Evolutionary conservation across 2,888 invertebrate genomes (phyloP).

Genomic region (Hyppa rectilinea): DNA sequence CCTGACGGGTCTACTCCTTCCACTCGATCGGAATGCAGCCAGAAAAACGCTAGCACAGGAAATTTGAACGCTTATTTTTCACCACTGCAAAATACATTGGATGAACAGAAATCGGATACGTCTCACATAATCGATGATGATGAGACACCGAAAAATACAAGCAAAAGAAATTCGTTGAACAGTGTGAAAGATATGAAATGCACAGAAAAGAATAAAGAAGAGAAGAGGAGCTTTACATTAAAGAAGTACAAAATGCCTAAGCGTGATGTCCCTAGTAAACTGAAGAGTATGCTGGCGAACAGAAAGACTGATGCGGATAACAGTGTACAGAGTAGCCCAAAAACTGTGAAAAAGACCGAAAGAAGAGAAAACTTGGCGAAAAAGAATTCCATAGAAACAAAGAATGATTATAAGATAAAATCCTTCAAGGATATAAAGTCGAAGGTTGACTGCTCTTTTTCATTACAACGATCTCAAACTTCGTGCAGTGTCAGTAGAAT

Average conservation of each 20-base stretch:
- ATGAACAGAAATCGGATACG: slow-evolving; percentile 75
- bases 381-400: slow-evolving; percentile 93
- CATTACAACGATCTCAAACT: slow-evolving; percentile 88
- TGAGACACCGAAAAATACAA: slow-evolving; percentile 82
- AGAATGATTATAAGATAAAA: slow-evolving; percentile 93
- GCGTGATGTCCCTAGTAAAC: slow-evolving; percentile 94
- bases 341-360: slow-evolving; percentile 91
- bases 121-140: slow-evolving; percentile 76
- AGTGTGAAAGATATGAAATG: slow-evolving; percentile 83
- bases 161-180: slow-evolving; percentile 86
- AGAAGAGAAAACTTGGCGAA: slow-evolving; percentile 93
- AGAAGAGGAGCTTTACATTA: slow-evolving; percentile 89
- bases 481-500: slow-evolving; percentile 87
- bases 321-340: slow-evolving; percentile 91
- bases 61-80: slow-evolving; percentile 79
- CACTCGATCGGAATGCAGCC: slow-evolving; percentile 88
- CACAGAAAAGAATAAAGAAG: slow-evolving; percentile 87
- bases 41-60: slow-evolving; percentile 83
- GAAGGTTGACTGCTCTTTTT: slow-evolving; percentile 92
- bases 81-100: slow-evolving; percentile 75
- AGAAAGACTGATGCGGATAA: slow-evolving; percentile 88
- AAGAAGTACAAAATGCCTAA: slow-evolving; percentile 95
- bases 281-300: slow-evolving; percentile 93
- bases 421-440: slow-evolving; percentile 97
- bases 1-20: slow-evolving; percentile 92